phyloP scores from a whole-genome alignment of 1,140 invertebrate genomes.

The Cepaea nemoralis region DNA sequence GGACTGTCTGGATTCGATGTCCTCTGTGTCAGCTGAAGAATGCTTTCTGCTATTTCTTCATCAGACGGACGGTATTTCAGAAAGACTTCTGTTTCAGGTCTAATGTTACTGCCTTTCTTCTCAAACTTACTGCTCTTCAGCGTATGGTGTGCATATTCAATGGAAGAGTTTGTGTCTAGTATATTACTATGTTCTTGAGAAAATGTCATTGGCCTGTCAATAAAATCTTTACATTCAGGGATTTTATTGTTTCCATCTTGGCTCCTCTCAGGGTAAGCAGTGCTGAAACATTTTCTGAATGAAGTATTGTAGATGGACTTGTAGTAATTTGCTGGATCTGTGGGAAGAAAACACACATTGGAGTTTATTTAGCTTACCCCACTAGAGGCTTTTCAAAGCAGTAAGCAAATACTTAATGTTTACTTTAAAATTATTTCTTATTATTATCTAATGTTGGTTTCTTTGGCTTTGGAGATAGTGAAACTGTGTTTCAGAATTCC shows the following conservation, averaged over 20 bases:
- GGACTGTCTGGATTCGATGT: constrained; percentile 12
- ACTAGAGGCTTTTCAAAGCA: not conserved
- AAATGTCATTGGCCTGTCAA: not conserved
- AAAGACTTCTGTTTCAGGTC: constrained; percentile 2
- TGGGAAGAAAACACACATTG: not conserved
- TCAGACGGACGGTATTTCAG: not conserved
- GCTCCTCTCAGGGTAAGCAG: not conserved
- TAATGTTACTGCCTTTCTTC: not conserved
- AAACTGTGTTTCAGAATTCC: too few relatives aligned
- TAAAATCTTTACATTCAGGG: not conserved
- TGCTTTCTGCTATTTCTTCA: constrained; percentile 16
- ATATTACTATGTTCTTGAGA: not conserved
- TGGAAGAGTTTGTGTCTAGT: not conserved
- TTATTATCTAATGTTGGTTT: too few relatives aligned
- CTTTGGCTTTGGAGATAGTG: too few relatives aligned
- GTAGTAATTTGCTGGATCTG: constrained; percentile 12
- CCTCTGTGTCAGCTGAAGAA: constrained; percentile 5
- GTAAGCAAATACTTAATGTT: not conserved
- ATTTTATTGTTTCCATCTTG: not conserved
- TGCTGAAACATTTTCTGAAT: not conserved
- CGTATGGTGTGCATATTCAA: not conserved
- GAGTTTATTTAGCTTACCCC: not conserved
- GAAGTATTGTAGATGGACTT: constrained; percentile 2
- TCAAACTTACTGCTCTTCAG: not conserved
- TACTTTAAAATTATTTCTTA: too few relatives aligned